These are phyloP conservation scores for Pseudomyrmex gracilis DNA, from an alignment of 1,140 invertebrate species.

Conservation along the genomic window DNA sequence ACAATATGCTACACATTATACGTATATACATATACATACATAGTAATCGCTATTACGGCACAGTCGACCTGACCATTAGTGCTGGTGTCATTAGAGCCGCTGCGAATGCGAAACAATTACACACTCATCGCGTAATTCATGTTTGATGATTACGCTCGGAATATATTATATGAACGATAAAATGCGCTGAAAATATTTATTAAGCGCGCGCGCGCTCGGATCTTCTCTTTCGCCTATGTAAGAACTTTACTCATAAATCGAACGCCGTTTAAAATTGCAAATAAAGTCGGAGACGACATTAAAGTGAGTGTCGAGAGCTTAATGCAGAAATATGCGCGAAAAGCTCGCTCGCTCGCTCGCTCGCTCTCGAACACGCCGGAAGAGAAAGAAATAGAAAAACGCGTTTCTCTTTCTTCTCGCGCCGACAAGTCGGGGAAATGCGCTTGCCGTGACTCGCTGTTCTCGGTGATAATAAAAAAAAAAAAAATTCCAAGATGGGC, in stretches of 20 bases:
- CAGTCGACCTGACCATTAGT: conserved; percentile 45
- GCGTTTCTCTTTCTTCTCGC: neutral
- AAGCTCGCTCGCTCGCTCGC: conserved; percentile 18
- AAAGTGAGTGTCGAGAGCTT: conserved; percentile 54
- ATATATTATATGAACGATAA: conserved; percentile 17
- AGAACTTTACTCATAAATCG: conserved; percentile 45
- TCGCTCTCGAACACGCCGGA: neutral
- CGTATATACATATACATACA: neutral
- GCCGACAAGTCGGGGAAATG: conserved; percentile 36
- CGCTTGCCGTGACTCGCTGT: conserved; percentile 53
- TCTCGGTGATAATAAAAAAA: conserved; percentile 70
- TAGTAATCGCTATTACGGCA: conserved; percentile 38
- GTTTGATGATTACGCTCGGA: neutral
- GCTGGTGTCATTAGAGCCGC: conserved; percentile 9
- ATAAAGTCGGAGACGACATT: conserved; percentile 40
- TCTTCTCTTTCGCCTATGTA: conserved; percentile 5
- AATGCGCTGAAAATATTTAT: conserved; percentile 48
- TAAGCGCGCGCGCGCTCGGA: neutral
- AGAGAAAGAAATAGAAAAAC: conserved; percentile 37
- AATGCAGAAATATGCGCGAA: conserved; percentile 61
- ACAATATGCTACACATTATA: conserved; percentile 10
- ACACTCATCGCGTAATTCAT: conserved; percentile 38
- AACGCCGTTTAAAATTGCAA: conserved; percentile 42
- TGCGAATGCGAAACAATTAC: conserved; percentile 55
- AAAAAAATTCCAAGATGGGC: conserved; percentile 73